Conservation (phyloP, 2,888 invertebrate species). For the Seira sanloemensis region DNA sequence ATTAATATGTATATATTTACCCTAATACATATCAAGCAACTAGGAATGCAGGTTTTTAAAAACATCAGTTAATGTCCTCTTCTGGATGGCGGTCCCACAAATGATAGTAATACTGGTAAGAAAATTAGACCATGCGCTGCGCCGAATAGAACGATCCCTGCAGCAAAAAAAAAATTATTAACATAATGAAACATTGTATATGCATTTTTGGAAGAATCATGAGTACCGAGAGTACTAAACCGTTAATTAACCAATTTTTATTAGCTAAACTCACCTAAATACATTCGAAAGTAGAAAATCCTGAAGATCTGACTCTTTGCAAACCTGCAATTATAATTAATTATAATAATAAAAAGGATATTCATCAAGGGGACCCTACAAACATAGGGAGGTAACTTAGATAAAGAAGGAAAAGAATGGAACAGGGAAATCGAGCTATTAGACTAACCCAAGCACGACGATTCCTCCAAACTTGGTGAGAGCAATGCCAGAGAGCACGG, state of each 20-base stretch:
- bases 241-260: too few species aligned
- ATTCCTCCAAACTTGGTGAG: slow-evolving; percentile 98
- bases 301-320: slow-evolving; percentile 98
- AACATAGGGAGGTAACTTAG: too few species aligned
- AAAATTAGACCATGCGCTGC: slow-evolving; percentile 98
- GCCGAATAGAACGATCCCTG: slow-evolving; percentile 95
- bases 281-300: slow-evolving; percentile 98
- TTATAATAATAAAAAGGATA: slow-evolving; percentile 93
- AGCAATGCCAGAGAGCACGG: slow-evolving; percentile 98
- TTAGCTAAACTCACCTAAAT: slow-evolving; percentile 84
- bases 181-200: too few species aligned
- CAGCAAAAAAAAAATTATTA: neutral
- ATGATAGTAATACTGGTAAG: slow-evolving; percentile 91
- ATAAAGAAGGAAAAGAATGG: neutral
- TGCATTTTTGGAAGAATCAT: too few species aligned
- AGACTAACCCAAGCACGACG: slow-evolving; percentile 78
- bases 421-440: too few species aligned
- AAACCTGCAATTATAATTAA: too few species aligned
- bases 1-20: neutral
- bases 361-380: too few species aligned
- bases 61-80: slow-evolving; percentile 57
- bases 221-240: too few species aligned
- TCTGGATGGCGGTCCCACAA: slow-evolving; percentile 72
- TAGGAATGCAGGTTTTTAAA: slow-evolving; percentile 65
- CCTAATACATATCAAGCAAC: slow-evolving; percentile 49